phyloP scores from a whole-genome alignment of 2,113 vertebrate species.

The Leptosomus discolor region DNA sequence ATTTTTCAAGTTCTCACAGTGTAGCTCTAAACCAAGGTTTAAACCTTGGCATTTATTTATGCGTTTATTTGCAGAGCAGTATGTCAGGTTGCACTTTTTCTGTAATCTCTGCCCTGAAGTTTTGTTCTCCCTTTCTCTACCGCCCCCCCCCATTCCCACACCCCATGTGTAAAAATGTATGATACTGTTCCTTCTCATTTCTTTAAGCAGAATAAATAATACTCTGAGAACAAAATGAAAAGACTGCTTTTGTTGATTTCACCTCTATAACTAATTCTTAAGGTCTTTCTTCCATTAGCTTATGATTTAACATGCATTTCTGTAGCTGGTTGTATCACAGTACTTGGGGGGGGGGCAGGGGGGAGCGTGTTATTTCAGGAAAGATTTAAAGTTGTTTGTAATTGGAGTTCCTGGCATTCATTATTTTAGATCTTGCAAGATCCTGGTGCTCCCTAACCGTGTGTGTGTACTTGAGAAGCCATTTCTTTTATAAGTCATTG shows the following conservation, averaged over 20 bases:
- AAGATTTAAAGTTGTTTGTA: neutral
- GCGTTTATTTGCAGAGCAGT: neutral
- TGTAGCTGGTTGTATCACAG: neutral
- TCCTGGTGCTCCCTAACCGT: neutral
- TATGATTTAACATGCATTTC: neutral
- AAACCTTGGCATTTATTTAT: neutral
- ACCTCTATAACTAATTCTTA: neutral
- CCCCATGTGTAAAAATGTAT: neutral
- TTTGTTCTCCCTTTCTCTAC: neutral
- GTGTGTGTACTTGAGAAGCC: neutral
- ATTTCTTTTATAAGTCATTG: neutral
- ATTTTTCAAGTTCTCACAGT: neutral
- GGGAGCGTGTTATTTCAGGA: neutral
- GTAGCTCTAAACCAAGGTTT: neutral
- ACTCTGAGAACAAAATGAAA: neutral
- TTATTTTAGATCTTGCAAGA: neutral
- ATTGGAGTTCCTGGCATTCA: neutral
- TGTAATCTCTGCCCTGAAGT: neutral
- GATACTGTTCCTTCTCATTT: neutral
- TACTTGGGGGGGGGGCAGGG: neutral
- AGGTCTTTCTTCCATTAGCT: neutral
- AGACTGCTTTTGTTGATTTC: neutral
- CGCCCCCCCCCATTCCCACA: neutral
- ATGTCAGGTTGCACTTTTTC: neutral
- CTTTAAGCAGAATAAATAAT: neutral